phyloP scores from a whole-genome alignment of 2,113 vertebrate species.

The Equus przewalskii region DNA sequence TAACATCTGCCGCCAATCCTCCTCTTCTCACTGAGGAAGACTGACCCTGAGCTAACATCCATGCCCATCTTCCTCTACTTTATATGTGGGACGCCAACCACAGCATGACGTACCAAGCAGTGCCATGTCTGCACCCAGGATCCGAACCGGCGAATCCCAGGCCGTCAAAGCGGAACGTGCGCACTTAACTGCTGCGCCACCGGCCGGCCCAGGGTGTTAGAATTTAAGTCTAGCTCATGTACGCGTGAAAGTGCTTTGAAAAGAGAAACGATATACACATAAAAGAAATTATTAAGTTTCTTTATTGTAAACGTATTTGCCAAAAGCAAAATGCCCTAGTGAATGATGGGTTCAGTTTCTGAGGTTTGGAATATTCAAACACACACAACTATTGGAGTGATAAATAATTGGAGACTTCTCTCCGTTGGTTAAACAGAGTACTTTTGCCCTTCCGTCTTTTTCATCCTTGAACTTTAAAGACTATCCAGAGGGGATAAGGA shows the following conservation, averaged over 20 bases:
- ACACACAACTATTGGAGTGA: not conserved
- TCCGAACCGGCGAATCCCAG: too few relatives aligned
- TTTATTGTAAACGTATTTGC: not conserved
- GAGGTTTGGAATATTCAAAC: not conserved
- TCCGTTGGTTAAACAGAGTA: not conserved
- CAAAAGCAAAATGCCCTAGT: not conserved
- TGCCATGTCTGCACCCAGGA: too few relatives aligned
- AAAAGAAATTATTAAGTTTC: not conserved
- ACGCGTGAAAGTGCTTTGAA: conserved; percentile 17
- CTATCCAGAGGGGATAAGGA: not conserved
- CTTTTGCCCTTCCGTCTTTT: not conserved
- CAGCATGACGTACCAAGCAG: too few relatives aligned
- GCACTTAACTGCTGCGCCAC: too few relatives aligned
- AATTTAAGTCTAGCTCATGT: not conserved
- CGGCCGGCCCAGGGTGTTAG: not conserved
- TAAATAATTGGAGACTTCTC: not conserved
- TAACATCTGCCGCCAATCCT: too few relatives aligned
- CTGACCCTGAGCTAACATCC: too few relatives aligned
- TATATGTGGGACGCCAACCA: too few relatives aligned
- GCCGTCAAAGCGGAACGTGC: too few relatives aligned
- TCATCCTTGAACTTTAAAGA: not conserved
- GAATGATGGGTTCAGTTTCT: not conserved
- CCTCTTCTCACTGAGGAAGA: too few relatives aligned
- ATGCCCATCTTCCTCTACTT: too few relatives aligned
- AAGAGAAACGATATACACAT: not conserved